These are phyloP conservation scores for Scomber scombrus DNA, from an alignment of 2,113 vertebrate species.

Conservation along the genomic window DNA sequence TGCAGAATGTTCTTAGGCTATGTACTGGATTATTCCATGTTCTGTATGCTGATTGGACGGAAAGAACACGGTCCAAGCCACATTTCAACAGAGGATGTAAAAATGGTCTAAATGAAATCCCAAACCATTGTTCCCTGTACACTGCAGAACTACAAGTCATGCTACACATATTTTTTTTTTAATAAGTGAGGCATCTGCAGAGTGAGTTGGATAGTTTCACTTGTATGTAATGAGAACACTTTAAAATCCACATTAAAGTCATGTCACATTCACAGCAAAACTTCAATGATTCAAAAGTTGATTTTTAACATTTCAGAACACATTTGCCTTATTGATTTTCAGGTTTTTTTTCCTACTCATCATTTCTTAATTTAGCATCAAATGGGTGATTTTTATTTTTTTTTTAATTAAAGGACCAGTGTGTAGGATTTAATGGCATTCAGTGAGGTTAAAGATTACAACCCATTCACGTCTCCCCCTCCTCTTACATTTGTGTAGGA, in stretches of 20 bases:
- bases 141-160: not conserved
- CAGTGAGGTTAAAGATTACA: too few relatives aligned
- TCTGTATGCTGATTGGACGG: slow-evolving; percentile 28
- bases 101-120: slow-evolving; percentile 25
- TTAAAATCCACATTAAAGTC: not conserved
- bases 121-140: not conserved
- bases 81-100: slow-evolving; percentile 19
- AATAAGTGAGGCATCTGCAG: not conserved
- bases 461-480: too few relatives aligned
- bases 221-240: not conserved
- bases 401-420: not conserved
- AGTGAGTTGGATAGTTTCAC: not conserved
- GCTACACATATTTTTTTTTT: not conserved
- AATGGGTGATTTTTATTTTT: not conserved
- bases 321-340: slow-evolving; percentile 63
- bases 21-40: slow-evolving; percentile 56
- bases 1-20: slow-evolving; percentile 39
- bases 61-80: slow-evolving; percentile 2
- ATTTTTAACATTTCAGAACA: slow-evolving; percentile 1
- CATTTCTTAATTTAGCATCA: not conserved
- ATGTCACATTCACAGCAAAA: not conserved
- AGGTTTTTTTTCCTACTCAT: slow-evolving; percentile 26
- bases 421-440: too few relatives aligned
- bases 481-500: too few relatives aligned
- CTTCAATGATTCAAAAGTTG: not conserved